Evolutionary conservation across 1,140 invertebrate species (phyloP).

Genomic region (Sycophila sp.): DNA sequence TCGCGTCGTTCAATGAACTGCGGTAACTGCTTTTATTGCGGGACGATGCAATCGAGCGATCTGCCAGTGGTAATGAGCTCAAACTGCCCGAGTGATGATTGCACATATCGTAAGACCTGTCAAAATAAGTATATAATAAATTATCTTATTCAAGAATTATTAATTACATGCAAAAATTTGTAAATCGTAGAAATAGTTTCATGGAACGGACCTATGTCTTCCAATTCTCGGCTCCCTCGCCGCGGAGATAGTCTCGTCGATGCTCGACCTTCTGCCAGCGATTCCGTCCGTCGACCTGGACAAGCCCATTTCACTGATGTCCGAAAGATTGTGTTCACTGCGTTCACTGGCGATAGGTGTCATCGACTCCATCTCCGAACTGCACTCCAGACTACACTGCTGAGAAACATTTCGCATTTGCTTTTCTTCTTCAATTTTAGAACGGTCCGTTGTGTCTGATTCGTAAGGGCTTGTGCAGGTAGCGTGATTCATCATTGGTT

Average conservation of each 20-base stretch:
- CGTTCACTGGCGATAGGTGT: conserved; percentile 68
- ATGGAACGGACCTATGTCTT: background rate
- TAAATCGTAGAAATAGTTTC: background rate
- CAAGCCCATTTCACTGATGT: conserved; percentile 51
- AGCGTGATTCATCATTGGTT: conserved; percentile 17
- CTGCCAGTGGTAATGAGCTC: conserved; percentile 51
- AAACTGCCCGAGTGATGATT: conserved; percentile 53
- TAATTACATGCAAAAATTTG: background rate
- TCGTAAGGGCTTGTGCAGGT: conserved; percentile 50
- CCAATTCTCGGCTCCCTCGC: conserved; percentile 12
- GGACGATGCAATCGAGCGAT: conserved; percentile 35
- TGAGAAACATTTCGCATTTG: conserved; percentile 68
- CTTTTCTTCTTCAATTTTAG: conserved; percentile 67
- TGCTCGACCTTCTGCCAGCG: conserved; percentile 27
- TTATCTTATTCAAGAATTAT: background rate
- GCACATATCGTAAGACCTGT: conserved; percentile 7
- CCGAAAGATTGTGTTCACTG: conserved; percentile 60
- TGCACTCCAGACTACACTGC: conserved; percentile 74
- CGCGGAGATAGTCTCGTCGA: conserved; percentile 21
- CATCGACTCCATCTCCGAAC: conserved; percentile 77
- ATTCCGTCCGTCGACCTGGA: conserved; percentile 35
- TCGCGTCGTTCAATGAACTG: conserved; percentile 57
- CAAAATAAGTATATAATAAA: background rate
- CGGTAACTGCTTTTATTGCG: conserved; percentile 50
- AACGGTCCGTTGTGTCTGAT: conserved; percentile 57